Base-by-base conservation (phyloP, 2,797 vertebrate genomes). In the Poeciliopsis paucimaculata region DNA sequence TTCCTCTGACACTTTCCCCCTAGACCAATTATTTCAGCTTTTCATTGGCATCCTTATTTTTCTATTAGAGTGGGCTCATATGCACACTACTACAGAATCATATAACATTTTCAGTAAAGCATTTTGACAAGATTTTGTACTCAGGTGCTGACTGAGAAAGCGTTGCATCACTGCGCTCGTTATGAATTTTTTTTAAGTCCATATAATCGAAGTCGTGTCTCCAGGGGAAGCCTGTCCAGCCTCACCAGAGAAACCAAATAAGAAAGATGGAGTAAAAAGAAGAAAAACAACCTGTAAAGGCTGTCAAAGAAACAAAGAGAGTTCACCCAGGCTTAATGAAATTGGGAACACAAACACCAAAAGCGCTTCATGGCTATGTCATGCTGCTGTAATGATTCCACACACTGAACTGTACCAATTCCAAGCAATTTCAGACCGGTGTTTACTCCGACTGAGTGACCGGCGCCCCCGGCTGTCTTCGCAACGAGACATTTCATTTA, bases 21-120 rank as follows among this genome's bases (percentile, higher is more conserved):
- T 2, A 73, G 94, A 89, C 94, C 92, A 94, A 94, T 95, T 95
- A 95, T 93, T 93, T 91, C 31, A 85, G 86, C 84, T 83, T 85
- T 83, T 90, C 84, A 91, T 94, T 88, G 87, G 87, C 86, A 86
- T 77, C 41, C 16, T 74, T 18, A 77, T 82, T 76, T 80, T 78
- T 41, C 78, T 75, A 88, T 92, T 86, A 82, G 86, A 53, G 83
- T 43, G 41, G 91, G 78, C 87, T 87, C 85, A 87, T 84, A 81
- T 84, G 76, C 79, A 79, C 75, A 72, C 72, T 78, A 77, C 83
- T 80, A 82, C 88, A 86, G 86, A 49, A 3, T 78, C 70, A 82
- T 87, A 86, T 77, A 89, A 90, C 81, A 83, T 79, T 77, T 76
- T 79, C 73, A 5, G 71, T 34, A 34, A 31, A 73, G 77, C 36